phyloP scores from a whole-genome alignment of 2,888 invertebrate species.

The Drosophila colorata region DNA sequence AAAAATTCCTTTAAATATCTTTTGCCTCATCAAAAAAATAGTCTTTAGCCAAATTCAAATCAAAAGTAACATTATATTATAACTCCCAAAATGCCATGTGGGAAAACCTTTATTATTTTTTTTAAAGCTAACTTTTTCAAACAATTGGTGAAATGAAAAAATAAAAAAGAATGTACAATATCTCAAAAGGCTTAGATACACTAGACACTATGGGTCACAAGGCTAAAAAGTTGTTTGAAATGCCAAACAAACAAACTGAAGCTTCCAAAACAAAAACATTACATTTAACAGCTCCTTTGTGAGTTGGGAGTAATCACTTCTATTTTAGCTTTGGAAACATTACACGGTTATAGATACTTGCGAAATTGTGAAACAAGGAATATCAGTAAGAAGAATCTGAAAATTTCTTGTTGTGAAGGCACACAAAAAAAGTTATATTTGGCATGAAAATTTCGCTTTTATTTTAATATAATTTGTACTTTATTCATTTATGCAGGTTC shows the following conservation, averaged over 20 bases:
- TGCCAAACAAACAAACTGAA: conserved; percentile 17
- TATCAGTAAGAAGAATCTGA: background rate
- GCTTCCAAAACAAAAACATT: conserved; percentile 25
- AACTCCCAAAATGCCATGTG: conserved; percentile 52
- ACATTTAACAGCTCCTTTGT: conserved; percentile 25
- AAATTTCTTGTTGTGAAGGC: background rate
- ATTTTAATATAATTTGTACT: background rate
- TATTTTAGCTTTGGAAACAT: conserved; percentile 17
- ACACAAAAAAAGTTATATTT: background rate
- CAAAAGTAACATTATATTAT: conserved; percentile 39
- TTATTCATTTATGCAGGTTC: conserved; percentile 86
- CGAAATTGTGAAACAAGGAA: conserved; percentile 1
- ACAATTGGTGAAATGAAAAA: conserved; percentile 34
- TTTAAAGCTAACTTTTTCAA: conserved; percentile 17
- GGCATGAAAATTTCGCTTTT: background rate
- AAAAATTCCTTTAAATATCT: conserved; percentile 28
- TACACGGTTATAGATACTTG: conserved; percentile 16
- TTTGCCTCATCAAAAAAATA: conserved; percentile 26
- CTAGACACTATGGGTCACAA: conserved; percentile 5
- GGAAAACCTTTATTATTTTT: conserved; percentile 32
- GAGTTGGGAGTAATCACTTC: conserved; percentile 18
- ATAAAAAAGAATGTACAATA: conserved; percentile 14
- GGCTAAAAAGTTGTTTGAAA: conserved; percentile 31
- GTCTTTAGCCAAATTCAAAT: conserved; percentile 26
- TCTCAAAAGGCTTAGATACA: conserved; percentile 6